These are phyloP conservation scores for Pseudoatta argentina DNA, from an alignment of 1,140 invertebrate genomes.

Conservation along the genomic window DNA sequence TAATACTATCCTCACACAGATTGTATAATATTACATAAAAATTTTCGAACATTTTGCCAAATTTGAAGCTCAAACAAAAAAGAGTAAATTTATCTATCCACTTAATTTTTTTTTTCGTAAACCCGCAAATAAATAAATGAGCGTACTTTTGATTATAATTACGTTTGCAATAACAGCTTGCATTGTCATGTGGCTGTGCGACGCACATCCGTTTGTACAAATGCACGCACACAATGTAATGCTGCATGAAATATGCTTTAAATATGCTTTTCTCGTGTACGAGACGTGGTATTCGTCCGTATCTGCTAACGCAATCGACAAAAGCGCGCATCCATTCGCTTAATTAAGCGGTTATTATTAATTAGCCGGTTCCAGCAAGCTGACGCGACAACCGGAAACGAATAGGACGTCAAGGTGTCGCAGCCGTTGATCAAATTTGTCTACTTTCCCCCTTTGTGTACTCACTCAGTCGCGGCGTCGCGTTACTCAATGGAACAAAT, in stretches of 20 bases:
- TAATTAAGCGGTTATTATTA: conserved; percentile 78
- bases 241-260: conserved; percentile 44
- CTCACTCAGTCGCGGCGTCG: conserved; percentile 23
- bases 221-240: conserved; percentile 26
- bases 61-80: neutral
- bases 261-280: conserved; percentile 51
- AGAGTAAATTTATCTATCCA: neutral
- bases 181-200: conserved; percentile 54
- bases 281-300: neutral
- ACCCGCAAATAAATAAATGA: conserved; percentile 35
- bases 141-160: conserved; percentile 62
- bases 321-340: conserved; percentile 74
- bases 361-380: conserved; percentile 69
- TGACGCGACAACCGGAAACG: conserved; percentile 67
- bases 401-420: conserved; percentile 75
- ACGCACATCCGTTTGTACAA: conserved; percentile 29
- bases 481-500: conserved; percentile 13
- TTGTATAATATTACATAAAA: neutral
- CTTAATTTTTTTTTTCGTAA: neutral
- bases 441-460: conserved; percentile 65
- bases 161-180: conserved; percentile 63
- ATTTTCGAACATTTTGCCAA: neutral
- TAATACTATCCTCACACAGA: neutral
- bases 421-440: conserved; percentile 72
- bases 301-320: conserved; percentile 66